These are phyloP conservation scores for Drosophila merina DNA, from an alignment of 2,888 invertebrate species.

Conservation along the genomic window DNA sequence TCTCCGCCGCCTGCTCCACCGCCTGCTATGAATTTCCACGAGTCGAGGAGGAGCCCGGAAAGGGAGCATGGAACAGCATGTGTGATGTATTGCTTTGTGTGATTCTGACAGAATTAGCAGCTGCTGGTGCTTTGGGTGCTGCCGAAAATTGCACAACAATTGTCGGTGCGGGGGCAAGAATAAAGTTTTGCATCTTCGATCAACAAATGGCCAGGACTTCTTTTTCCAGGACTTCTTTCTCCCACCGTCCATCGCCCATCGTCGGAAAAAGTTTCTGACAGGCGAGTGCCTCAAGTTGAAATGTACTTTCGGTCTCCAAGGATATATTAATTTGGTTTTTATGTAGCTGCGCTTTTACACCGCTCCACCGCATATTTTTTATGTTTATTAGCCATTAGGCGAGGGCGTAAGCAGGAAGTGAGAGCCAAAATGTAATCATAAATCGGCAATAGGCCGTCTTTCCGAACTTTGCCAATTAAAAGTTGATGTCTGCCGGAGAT, in stretches of 20 bases:
- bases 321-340: constrained; percentile 77
- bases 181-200: constrained; percentile 43
- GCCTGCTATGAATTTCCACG: constrained; percentile 64
- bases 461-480: constrained; percentile 70
- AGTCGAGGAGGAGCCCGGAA: constrained; percentile 6
- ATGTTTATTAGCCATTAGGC: constrained; percentile 75
- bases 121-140: constrained; percentile 52
- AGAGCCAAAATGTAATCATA: background rate
- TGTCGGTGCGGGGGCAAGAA: constrained; percentile 19
- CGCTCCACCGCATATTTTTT: constrained; percentile 33
- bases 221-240: background rate
- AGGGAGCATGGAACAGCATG: constrained; percentile 37
- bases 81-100: constrained; percentile 77
- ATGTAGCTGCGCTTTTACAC: constrained; percentile 63
- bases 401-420: background rate
- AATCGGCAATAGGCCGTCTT: constrained; percentile 9
- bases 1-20: constrained; percentile 57
- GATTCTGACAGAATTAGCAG: constrained; percentile 78
- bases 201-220: constrained; percentile 20
- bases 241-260: background rate
- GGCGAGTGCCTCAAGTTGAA: constrained; percentile 11
- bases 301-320: constrained; percentile 67
- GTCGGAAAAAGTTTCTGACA: background rate
- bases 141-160: constrained; percentile 69
- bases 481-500: constrained; percentile 44